Evolutionary conservation across 2,113 vertebrate genomes (phyloP).

Genomic region (Ibidorhyncha struthersii): DNA sequence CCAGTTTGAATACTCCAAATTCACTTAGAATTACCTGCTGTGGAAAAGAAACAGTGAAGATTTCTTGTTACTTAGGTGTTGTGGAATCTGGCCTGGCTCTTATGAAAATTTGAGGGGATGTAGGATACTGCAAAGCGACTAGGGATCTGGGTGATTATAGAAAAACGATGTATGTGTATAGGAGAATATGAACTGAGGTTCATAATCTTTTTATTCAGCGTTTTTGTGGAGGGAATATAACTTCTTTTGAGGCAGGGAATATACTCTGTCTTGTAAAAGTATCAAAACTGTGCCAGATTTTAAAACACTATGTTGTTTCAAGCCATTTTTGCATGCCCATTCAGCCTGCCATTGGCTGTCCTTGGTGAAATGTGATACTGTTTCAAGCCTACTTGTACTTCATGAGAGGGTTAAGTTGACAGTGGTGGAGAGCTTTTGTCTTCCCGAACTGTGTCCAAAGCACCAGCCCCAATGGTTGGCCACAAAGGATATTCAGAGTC

Average conservation of each 20-base stretch:
- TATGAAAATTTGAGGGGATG: neutral
- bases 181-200: neutral
- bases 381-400: neutral
- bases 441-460: neutral
- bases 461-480: neutral
- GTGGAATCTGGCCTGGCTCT: neutral
- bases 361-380: neutral
- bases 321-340: neutral
- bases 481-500: neutral
- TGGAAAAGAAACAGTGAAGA: neutral
- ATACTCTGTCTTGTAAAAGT: neutral
- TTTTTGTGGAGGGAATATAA: neutral
- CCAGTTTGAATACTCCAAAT: neutral
- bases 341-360: neutral
- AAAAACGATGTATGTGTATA: neutral
- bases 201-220: accelerated
- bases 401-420: neutral
- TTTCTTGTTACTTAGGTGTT: neutral
- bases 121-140: neutral
- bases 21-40: neutral
- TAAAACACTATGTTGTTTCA: neutral
- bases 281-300: neutral
- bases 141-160: neutral
- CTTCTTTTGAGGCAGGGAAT: neutral
- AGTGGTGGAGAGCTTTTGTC: neutral